Percentiles rank a stretch among this genome's conserved stretches.
phyloP scores from a whole-genome alignment of 2,113 vertebrate species.

The Sylvietta virens region DNA sequence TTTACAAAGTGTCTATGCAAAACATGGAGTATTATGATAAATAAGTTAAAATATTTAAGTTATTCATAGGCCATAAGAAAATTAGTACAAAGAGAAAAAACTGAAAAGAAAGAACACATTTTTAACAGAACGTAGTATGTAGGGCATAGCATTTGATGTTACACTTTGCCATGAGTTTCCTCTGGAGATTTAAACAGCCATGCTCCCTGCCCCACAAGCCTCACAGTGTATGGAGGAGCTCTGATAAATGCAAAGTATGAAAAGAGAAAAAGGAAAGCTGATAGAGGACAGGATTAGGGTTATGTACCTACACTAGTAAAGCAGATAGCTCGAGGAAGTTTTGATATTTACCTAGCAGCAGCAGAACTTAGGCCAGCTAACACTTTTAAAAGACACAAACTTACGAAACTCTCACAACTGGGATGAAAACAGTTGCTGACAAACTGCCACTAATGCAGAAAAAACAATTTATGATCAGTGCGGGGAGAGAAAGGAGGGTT shows the following conservation, averaged over 20 bases:
- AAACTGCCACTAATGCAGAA: background rate
- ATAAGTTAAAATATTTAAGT: background rate
- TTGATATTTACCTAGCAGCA: background rate
- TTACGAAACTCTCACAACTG: background rate
- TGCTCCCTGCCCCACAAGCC: background rate
- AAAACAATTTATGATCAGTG: background rate
- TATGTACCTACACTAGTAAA: background rate
- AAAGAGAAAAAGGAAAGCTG: background rate
- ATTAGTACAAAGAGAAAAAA: background rate
- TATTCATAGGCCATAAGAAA: background rate
- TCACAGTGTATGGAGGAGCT: background rate
- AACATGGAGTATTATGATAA: background rate
- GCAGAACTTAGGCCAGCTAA: background rate
- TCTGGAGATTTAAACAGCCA: background rate
- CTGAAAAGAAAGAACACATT: background rate
- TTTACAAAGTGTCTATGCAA: background rate
- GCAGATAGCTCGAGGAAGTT: background rate
- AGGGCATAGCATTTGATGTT: background rate
- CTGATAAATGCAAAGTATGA: background rate
- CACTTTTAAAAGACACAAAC: background rate
- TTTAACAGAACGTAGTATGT: background rate
- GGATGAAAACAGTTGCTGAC: background rate
- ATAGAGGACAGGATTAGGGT: background rate
- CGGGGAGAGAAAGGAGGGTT: accelerated
- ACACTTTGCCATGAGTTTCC: background rate